Base-by-base conservation (phyloP, 2,797 vertebrate species). In the Trachops cirrhosus region DNA sequence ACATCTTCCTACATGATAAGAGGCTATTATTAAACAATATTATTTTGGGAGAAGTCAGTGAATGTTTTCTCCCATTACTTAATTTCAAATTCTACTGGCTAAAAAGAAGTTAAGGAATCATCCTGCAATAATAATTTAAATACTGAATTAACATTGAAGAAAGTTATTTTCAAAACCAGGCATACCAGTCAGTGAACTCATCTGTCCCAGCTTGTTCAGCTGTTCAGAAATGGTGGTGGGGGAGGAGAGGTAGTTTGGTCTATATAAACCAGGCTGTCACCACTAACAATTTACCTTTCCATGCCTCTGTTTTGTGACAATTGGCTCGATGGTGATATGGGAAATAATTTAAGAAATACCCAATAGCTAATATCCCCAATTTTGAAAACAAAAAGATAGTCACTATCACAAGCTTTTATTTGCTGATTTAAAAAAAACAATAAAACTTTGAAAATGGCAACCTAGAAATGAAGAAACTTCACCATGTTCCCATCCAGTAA, bases 391-490 rank as follows among this genome's bases (percentile, higher is more conserved):
- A 39, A 80, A 89, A 86, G 57, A 52, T 7, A 80, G 37, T 73
- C 46, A 73, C 48, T 83, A 64, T 71, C n/a, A 87, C 32, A 86
- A 74, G 34, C 39, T 50, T 87, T 26, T 62, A 16, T 71, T 59
- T 68, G 21, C 44, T 73, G 37, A 78, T 67, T 74, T 73, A 84
- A 93, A 80, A 93, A 79, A 62, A 67, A 39, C n/a, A 78, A 57
- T 22, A 46, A 83, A 73, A 78, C 22, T 79, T 93, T 74, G 78
- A 64, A 70, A 91, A 96, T 80, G 26, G 70, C 29, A 70, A 94
- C 80, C 11, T n/a, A 94, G 22, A 75, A 95, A 74, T 34, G n/a
- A 80, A 93, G 50, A 91, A 93, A 85, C 39, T 37, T 84, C 34
- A 80, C 21, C 34, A 80, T 18, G 24, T 39, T 9, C 11, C 39